Evolutionary conservation across 2,797 vertebrate genomes (phyloP).

Genomic region (Chiroxiphia lanceolata): DNA sequence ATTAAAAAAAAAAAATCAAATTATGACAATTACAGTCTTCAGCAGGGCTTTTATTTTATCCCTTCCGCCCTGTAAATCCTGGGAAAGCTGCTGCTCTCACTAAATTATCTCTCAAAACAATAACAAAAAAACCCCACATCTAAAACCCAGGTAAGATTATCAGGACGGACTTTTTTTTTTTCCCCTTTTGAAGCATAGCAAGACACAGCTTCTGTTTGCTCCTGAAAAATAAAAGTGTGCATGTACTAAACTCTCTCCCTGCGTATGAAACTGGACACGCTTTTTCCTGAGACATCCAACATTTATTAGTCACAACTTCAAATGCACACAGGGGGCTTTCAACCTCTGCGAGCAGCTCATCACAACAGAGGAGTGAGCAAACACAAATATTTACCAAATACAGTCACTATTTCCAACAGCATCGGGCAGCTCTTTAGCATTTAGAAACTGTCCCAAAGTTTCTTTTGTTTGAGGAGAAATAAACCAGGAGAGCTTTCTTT

Average conservation of each 20-base stretch:
- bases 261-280: accelerated
- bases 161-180: not conserved
- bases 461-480: not conserved
- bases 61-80: not conserved
- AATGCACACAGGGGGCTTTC: not conserved
- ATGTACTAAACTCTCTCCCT: not conserved
- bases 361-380: not conserved
- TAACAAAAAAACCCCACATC: not conserved
- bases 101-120: not conserved
- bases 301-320: not conserved
- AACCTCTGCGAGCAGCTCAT: not conserved
- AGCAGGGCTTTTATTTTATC: not conserved
- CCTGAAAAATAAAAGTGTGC: not conserved
- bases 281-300: not conserved
- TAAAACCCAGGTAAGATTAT: not conserved
- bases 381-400: not conserved
- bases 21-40: not conserved
- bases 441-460: not conserved
- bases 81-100: not conserved
- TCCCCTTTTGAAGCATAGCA: not conserved
- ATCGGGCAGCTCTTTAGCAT: not conserved
- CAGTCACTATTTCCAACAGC: not conserved
- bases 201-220: not conserved
- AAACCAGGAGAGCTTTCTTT: not conserved
- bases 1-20: not conserved